Evolutionary conservation across 1,140 invertebrate species (phyloP).

Genomic region (Micrasema minimum): DNA sequence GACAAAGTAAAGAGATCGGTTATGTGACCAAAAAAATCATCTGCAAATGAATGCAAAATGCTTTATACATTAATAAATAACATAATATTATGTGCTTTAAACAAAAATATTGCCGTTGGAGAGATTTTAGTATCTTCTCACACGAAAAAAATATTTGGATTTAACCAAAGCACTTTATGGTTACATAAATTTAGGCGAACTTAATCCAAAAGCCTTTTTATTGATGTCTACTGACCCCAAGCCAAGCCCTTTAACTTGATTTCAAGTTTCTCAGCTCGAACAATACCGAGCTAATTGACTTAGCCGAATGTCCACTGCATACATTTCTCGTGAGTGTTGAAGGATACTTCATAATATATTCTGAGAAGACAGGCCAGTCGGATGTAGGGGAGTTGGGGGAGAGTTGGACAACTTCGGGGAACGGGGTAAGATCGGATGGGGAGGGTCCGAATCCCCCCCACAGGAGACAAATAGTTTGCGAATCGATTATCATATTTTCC

Average conservation of each 20-base stretch:
- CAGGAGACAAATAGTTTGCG: conserved; percentile 39
- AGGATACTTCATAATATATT: conserved; percentile 44
- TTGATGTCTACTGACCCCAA: conserved; percentile 8
- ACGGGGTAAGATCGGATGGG: conserved; percentile 10
- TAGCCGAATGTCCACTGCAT: conserved; percentile 24
- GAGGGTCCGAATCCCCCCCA: conserved; percentile 23
- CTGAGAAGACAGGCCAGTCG: conserved; percentile 29
- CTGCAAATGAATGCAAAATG: too few relatives aligned
- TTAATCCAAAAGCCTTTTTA: too few relatives aligned
- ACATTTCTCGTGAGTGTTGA: conserved; percentile 37
- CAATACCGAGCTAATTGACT: conserved; percentile 33
- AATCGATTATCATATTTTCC: conserved; percentile 45
- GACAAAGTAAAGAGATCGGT: too few relatives aligned
- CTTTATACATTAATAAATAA: too few relatives aligned
- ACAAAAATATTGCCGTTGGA: too few relatives aligned
- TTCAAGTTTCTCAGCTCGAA: conserved; percentile 19
- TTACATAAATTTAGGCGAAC: too few relatives aligned
- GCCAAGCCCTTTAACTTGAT: conserved; percentile 9
- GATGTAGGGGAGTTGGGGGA: conserved; percentile 18
- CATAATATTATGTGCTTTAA: too few relatives aligned
- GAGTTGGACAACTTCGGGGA: background rate
- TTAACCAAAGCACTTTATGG: too few relatives aligned
- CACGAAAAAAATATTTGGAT: too few relatives aligned
- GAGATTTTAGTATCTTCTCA: too few relatives aligned
- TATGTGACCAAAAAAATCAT: too few relatives aligned